Evolutionary conservation across 2,888 invertebrate genomes (phyloP).

Genomic region (Rhynchonema sp.): DNA sequence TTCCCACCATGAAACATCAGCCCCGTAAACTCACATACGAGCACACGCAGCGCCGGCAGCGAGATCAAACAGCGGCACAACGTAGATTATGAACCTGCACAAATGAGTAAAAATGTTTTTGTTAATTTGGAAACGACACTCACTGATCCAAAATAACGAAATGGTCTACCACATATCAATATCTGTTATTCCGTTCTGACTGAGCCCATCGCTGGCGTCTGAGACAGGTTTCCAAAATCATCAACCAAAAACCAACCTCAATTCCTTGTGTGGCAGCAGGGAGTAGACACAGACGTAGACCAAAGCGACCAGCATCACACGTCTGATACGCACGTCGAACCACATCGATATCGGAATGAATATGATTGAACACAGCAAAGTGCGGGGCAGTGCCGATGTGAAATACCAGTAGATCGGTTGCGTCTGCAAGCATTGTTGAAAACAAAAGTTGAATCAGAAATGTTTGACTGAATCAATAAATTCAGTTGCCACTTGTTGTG

Average conservation of each 20-base stretch:
- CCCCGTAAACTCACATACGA: conserved; percentile 57
- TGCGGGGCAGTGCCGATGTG: conserved; percentile 83
- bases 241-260: too few relatives aligned
- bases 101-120: too few relatives aligned
- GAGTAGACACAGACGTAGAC: conserved; percentile 74
- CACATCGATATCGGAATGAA: conserved; percentile 43
- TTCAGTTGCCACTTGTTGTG: too few relatives aligned
- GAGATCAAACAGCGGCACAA: conserved; percentile 77
- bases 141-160: too few relatives aligned
- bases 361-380: conserved; percentile 57
- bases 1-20: conserved; percentile 1
- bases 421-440: too few relatives aligned
- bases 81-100: conserved; percentile 91
- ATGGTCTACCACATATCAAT: too few relatives aligned
- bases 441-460: too few relatives aligned
- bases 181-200: too few relatives aligned
- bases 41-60: conserved; percentile 69
- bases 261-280: conserved; percentile 85
- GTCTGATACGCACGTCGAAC: conserved; percentile 32
- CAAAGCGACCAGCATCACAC: conserved; percentile 34
- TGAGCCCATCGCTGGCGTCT: too few relatives aligned
- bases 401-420: conserved; percentile 94
- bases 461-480: too few relatives aligned
- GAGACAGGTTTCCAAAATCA: too few relatives aligned
- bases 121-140: too few relatives aligned